These are phyloP conservation scores for Heliangelus exortis DNA, from an alignment of 2,797 vertebrate species.

Conservation along the genomic window DNA sequence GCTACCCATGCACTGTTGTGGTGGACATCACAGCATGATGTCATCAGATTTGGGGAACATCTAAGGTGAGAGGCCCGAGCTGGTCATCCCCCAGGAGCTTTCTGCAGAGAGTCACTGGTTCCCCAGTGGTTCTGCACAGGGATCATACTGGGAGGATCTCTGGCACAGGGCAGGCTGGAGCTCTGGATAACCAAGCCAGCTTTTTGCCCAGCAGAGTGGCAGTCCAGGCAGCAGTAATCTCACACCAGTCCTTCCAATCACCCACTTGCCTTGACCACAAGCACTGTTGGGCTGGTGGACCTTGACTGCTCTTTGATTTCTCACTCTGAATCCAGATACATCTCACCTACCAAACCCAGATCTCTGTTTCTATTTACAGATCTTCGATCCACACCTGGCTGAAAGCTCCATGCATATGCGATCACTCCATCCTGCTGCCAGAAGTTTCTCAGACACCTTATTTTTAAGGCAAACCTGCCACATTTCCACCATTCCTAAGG, in stretches of 20 bases:
- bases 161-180: background rate
- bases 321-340: background rate
- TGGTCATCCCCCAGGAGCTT: background rate
- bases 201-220: background rate
- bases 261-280: fast-evolving
- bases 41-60: background rate
- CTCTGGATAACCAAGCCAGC: background rate
- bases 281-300: fast-evolving
- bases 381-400: background rate
- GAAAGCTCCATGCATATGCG: fast-evolving
- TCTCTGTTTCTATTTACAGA: background rate
- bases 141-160: too few species aligned
- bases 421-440: background rate
- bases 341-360: background rate
- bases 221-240: background rate
- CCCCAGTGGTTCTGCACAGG: background rate
- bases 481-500: fast-evolving
- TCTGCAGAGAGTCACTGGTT: background rate
- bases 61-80: background rate
- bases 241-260: background rate
- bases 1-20: fast-evolving
- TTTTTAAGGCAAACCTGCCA: background rate
- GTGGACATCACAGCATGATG: background rate
- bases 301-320: background rate
- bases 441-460: background rate